Evolutionary conservation across 1,140 invertebrate species (phyloP).

Genomic region (Contarinia nasturtii): DNA sequence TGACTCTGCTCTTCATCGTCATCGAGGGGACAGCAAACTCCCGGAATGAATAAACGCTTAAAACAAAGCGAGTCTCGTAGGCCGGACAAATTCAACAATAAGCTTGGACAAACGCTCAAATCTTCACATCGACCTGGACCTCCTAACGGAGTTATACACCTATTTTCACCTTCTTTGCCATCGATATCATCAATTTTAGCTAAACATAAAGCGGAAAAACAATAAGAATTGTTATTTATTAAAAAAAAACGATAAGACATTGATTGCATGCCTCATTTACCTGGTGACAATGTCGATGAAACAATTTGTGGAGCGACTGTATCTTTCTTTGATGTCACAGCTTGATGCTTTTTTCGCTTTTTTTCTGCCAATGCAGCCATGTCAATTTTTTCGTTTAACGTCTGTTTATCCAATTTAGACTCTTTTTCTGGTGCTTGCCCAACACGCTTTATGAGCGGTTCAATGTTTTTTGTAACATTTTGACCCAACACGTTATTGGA

Average conservation of each 20-base stretch:
- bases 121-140: conserved; percentile 67
- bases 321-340: conserved; percentile 1
- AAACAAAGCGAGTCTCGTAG: conserved; percentile 77
- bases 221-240: too few species aligned
- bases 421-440: conserved; percentile 7
- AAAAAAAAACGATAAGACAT: too few species aligned
- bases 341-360: conserved; percentile 3
- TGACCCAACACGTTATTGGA: conserved; percentile 61
- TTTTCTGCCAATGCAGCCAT: not conserved
- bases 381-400: not conserved
- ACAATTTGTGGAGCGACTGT: too few species aligned
- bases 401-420: not conserved
- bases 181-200: conserved; percentile 4
- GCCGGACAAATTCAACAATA: conserved; percentile 63
- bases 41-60: conserved; percentile 76
- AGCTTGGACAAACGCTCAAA: conserved; percentile 69
- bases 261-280: too few species aligned
- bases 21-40: conserved; percentile 62
- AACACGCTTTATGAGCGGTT: conserved; percentile 38
- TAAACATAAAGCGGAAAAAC: not conserved
- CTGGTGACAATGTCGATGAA: too few species aligned
- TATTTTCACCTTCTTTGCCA: conserved; percentile 21
- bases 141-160: conserved; percentile 65
- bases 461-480: conserved; percentile 60
- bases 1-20: too few species aligned